Evolutionary conservation across 2,888 invertebrate species (phyloP).

Genomic region (Drosophila imparisetae): DNA sequence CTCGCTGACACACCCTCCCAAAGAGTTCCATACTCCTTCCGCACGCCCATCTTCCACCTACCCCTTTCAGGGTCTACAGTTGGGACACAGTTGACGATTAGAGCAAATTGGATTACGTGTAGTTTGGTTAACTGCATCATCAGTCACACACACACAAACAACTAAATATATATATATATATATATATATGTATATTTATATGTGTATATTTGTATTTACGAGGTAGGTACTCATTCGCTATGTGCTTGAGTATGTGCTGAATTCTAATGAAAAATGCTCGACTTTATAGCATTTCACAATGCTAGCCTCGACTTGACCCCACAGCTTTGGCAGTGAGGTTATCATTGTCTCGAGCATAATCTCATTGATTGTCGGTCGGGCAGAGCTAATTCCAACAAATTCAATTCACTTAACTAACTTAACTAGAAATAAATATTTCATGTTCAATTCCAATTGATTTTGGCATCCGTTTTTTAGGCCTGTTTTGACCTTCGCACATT

Average conservation of each 20-base stretch:
- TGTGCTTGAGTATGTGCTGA: neutral
- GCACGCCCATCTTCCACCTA: neutral
- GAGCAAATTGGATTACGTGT: constrained; percentile 72
- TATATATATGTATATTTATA: neutral
- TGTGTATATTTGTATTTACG: neutral
- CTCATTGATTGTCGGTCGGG: constrained; percentile 24
- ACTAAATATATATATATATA: neutral
- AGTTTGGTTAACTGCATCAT: constrained; percentile 51
- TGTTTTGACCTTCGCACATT: neutral
- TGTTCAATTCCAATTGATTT: neutral
- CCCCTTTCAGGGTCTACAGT: neutral
- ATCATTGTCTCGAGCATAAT: constrained; percentile 34
- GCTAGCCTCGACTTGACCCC: constrained; percentile 26
- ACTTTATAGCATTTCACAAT: constrained; percentile 6
- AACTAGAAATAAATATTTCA: constrained; percentile 1
- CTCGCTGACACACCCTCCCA: neutral
- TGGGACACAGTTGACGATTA: constrained; percentile 38
- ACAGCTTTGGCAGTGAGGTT: constrained; percentile 30
- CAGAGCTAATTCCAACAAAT: constrained; percentile 13
- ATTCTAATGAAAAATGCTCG: neutral
- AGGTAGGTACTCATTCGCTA: neutral
- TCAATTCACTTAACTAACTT: constrained; percentile 16
- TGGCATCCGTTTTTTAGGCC: neutral
- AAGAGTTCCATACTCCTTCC: neutral
- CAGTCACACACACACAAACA: constrained; percentile 8